phyloP scores from a whole-genome alignment of 2,113 vertebrate genomes.

The Platysternon megacephalum region DNA sequence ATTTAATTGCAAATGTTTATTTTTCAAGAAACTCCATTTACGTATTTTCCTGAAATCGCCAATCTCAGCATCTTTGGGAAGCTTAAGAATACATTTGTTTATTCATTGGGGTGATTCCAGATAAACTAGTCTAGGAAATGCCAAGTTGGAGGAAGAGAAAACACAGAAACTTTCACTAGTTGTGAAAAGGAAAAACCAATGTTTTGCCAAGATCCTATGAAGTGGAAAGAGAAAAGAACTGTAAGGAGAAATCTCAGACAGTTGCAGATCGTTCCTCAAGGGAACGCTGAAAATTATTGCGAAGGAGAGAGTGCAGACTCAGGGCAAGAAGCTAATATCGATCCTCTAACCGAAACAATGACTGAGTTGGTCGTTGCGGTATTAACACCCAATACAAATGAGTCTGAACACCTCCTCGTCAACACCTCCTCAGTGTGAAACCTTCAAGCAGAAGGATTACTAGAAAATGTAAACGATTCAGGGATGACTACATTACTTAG shows the following conservation, averaged over 20 bases:
- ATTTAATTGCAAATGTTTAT: not conserved
- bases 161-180: not conserved
- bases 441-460: not conserved
- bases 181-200: not conserved
- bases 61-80: not conserved
- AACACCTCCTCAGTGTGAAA: too few species aligned
- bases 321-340: slow-evolving; percentile 66
- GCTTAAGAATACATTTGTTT: not conserved
- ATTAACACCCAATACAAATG: not conserved
- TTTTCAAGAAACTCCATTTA: not conserved
- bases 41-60: not conserved
- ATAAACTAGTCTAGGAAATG: not conserved
- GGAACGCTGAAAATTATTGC: slow-evolving; percentile 51
- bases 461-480: not conserved
- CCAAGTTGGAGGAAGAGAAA: not conserved
- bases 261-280: slow-evolving; percentile 54
- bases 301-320: slow-evolving; percentile 48
- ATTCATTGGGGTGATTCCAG: not conserved
- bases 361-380: slow-evolving; percentile 31
- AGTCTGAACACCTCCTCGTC: not conserved
- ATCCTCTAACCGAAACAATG: slow-evolving; percentile 55
- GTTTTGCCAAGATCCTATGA: not conserved
- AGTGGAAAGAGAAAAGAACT: slow-evolving; percentile 1
- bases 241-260: slow-evolving; percentile 36
- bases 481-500: not conserved